A percentile compares a stretch with the other conserved stretches of the same genome.
These are phyloP conservation scores for Galagoides demidoff DNA, from an alignment of 2,797 vertebrate genomes.

Conservation along the genomic window DNA sequence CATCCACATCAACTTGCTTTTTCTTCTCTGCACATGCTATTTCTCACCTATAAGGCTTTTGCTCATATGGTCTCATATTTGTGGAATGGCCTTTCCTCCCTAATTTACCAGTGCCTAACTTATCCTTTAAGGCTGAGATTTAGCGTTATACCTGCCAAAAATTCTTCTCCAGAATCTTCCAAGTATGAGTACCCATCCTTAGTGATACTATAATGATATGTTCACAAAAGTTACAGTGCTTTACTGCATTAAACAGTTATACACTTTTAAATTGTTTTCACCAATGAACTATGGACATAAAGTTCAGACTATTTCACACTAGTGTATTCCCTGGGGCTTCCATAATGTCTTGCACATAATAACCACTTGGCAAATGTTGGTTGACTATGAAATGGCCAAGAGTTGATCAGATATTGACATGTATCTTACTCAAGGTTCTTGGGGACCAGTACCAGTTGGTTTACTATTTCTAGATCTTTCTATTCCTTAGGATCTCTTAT, in stretches of 20 bases:
- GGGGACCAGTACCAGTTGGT: background rate
- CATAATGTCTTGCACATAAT: background rate
- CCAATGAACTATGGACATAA: background rate
- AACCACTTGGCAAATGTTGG: background rate
- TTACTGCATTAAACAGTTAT: background rate
- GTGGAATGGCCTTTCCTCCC: background rate
- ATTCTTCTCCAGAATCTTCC: background rate
- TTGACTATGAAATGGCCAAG: background rate
- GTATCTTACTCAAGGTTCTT: background rate
- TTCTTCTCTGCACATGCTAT: background rate
- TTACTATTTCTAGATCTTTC: constrained; percentile 5
- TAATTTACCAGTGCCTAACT: background rate
- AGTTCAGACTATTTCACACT: background rate
- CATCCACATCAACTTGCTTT: background rate
- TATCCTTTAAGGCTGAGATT: background rate
- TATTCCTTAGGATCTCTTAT: constrained; percentile 17
- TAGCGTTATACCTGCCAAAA: background rate
- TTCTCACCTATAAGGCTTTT: background rate
- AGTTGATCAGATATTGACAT: background rate
- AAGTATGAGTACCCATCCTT: background rate
- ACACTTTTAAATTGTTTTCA: background rate
- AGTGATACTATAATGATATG: background rate
- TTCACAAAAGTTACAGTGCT: background rate
- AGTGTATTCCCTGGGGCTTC: background rate
- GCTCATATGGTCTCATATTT: background rate